Conservation (phyloP, 2,113 vertebrate genomes). For the Pycnonotus jocosus region DNA sequence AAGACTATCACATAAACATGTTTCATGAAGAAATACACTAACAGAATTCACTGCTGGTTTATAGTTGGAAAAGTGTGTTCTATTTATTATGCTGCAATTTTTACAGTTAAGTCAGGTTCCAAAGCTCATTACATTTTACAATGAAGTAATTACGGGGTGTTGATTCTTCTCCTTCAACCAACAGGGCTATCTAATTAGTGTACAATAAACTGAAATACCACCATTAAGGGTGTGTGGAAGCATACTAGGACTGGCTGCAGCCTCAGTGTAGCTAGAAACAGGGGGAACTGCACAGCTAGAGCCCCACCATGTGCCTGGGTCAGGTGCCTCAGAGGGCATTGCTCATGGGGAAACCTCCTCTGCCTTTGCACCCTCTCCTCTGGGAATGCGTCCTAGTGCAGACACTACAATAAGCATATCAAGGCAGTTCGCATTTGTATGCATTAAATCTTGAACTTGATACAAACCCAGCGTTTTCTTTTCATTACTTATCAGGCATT, state of each 20-base stretch:
- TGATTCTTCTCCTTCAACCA: conserved; percentile 70
- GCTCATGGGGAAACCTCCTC: neutral
- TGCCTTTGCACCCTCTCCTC: neutral
- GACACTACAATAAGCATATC: neutral
- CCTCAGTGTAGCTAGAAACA: neutral
- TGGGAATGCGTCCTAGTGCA: neutral
- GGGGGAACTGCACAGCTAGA: neutral
- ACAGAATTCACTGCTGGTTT: conserved; percentile 78
- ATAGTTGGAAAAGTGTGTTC: conserved; percentile 74
- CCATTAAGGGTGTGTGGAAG: conserved; percentile 51
- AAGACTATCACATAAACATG: conserved; percentile 87
- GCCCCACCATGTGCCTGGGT: neutral
- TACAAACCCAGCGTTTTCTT: conserved; percentile 8
- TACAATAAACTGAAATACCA: conserved; percentile 68
- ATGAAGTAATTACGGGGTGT: conserved; percentile 72
- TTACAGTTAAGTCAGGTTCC: conserved; percentile 72
- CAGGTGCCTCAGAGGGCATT: neutral
- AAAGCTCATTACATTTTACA: conserved; percentile 76
- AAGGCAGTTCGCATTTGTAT: neutral
- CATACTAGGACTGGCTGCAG: neutral
- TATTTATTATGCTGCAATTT: conserved; percentile 75
- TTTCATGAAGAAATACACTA: conserved; percentile 84
- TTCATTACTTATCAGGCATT: conserved; percentile 25
- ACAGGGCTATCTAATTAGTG: conserved; percentile 71
- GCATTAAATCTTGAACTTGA: neutral